These are phyloP conservation scores for Aphodius sticticus DNA, from an alignment of 2,888 invertebrate species.

Conservation along the genomic window DNA sequence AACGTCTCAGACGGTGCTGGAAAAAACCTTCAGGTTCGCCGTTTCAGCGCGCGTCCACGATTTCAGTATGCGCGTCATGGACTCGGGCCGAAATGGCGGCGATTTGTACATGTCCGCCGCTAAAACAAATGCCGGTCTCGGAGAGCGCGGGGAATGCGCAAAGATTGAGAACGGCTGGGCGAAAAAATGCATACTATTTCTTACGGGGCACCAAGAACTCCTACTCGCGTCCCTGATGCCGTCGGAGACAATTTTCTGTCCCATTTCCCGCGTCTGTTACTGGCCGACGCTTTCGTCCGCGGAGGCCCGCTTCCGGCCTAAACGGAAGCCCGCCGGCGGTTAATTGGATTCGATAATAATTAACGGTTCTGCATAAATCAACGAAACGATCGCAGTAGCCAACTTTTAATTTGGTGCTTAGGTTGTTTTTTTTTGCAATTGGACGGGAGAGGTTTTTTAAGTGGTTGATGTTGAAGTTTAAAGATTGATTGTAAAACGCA, in stretches of 20 bases:
- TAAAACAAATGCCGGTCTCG: conserved; percentile 54
- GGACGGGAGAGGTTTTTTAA: too few species aligned
- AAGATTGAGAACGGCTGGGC: conserved; percentile 58
- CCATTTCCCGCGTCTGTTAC: conserved; percentile 60
- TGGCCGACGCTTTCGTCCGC: conserved; percentile 26
- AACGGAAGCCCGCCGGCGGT: conserved; percentile 53
- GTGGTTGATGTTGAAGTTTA: too few species aligned
- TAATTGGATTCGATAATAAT: conserved; percentile 61
- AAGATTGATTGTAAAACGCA: too few species aligned
- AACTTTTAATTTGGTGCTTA: conserved; percentile 54
- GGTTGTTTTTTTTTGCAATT: background rate
- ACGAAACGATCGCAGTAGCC: conserved; percentile 50
- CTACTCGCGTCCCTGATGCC: background rate
- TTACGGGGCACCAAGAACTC: conserved; percentile 36
- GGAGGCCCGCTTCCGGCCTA: conserved; percentile 41
- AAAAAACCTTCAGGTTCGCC: background rate
- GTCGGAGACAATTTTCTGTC: conserved; percentile 61
- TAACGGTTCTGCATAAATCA: conserved; percentile 58
- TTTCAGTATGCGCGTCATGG: background rate
- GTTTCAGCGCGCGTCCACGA: background rate
- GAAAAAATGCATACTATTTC: conserved; percentile 60
- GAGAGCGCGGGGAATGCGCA: conserved; percentile 57
- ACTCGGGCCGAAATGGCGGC: conserved; percentile 54
- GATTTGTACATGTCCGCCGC: conserved; percentile 60
- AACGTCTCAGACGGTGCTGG: too few species aligned